phyloP scores from a whole-genome alignment of 37 sponge, comb jelly and placozoan genomes.

The Haliclona indistincta region DNA sequence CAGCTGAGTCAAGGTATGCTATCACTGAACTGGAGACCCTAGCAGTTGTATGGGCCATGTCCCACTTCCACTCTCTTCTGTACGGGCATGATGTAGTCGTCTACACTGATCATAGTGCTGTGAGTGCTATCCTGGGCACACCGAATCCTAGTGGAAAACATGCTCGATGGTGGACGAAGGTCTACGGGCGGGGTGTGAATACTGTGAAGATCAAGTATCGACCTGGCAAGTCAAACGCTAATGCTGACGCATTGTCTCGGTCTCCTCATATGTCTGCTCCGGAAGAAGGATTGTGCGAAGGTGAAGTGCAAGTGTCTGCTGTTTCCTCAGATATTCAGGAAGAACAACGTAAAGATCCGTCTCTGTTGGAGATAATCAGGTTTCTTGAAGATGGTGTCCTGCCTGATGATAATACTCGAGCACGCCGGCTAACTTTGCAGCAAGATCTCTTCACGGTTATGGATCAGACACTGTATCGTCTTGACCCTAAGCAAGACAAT shows the following conservation, averaged over 20 bases:
- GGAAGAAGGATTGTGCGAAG: neutral
- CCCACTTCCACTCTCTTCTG: conserved; percentile 28
- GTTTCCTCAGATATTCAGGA: no score
- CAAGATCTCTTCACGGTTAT: conserved; percentile 8
- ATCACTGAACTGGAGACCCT: conserved; percentile 57
- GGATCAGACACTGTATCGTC: conserved; percentile 42
- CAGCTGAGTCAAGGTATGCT: conserved; percentile 7
- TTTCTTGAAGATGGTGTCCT: conserved; percentile 25
- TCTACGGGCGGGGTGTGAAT: conserved; percentile 30
- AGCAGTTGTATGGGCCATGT: conserved; percentile 57
- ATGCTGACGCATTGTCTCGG: conserved; percentile 47
- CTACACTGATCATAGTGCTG: conserved; percentile 55
- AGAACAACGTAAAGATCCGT: conserved; percentile 55
- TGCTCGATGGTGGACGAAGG: conserved; percentile 54
- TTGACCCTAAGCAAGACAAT: conserved; percentile 28
- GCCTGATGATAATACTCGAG: conserved; percentile 13
- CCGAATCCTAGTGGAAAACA: conserved; percentile 34
- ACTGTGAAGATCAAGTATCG: conserved; percentile 35
- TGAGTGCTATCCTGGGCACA: conserved; percentile 35
- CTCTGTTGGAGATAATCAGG: conserved; percentile 6
- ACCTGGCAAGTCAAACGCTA: conserved; percentile 41
- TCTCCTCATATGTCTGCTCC: conserved; percentile 19
- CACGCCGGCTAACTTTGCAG: conserved; percentile 14
- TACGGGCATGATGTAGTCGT: conserved; percentile 31
- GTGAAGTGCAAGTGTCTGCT: conserved; percentile 23